phyloP scores from a whole-genome alignment of 2,797 vertebrate genomes.

The Pelodytes ibericus region DNA sequence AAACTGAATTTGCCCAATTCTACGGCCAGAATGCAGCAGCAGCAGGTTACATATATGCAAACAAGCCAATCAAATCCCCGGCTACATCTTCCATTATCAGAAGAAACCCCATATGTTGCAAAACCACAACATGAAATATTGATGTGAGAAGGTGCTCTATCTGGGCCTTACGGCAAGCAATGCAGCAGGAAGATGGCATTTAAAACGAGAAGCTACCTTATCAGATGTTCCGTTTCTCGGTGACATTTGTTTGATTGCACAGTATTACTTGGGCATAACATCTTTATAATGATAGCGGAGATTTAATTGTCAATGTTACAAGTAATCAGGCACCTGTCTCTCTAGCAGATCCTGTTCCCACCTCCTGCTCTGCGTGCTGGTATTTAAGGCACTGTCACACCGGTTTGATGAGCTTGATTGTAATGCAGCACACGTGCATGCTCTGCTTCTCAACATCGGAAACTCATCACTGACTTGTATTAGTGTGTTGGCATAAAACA shows the following conservation, averaged over 20 bases:
- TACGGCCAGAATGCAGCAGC: too few species aligned
- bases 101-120: neutral
- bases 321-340: constrained; percentile 57
- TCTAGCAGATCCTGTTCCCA: constrained; percentile 42
- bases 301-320: constrained; percentile 18
- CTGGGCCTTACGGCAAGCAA: neutral
- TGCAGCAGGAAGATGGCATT: constrained; percentile 9
- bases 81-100: too few species aligned
- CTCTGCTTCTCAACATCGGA: constrained; percentile 50
- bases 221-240: constrained; percentile 11
- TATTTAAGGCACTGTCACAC: constrained; percentile 57
- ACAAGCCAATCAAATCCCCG: too few species aligned
- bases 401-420: constrained; percentile 57
- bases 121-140: neutral
- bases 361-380: constrained; percentile 38
- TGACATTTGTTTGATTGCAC: constrained; percentile 39
- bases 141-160: neutral
- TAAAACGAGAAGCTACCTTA: constrained; percentile 20
- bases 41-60: too few species aligned
- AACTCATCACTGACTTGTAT: constrained; percentile 31
- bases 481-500: constrained; percentile 32
- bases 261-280: constrained; percentile 23
- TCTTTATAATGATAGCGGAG: constrained; percentile 36
- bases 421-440: constrained; percentile 66
- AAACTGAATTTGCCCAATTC: too few species aligned